phyloP scores from a whole-genome alignment of 37 sponge, comb jelly and placozoan genomes.

The Axinella damicornis region DNA sequence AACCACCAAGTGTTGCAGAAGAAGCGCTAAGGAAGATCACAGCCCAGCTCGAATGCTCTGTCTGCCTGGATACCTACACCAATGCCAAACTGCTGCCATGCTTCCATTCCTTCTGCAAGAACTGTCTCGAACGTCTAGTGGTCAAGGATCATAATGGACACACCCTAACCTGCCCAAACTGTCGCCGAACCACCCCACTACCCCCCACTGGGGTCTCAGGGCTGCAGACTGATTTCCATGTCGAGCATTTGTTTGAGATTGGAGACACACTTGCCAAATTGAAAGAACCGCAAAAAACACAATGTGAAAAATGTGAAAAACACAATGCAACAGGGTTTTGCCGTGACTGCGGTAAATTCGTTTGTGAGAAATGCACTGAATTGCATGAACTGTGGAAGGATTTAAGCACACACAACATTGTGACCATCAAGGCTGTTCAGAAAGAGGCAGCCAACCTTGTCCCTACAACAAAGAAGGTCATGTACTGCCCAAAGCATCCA shows the following conservation, averaged over 20 bases:
- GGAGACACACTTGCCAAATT: not conserved
- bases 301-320: slow-evolving; percentile 22
- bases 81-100: slow-evolving; percentile 7
- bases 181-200: not conserved
- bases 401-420: slow-evolving; percentile 6
- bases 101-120: slow-evolving; percentile 4
- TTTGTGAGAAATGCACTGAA: slow-evolving; percentile 13
- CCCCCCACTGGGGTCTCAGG: not conserved
- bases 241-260: slow-evolving; percentile 26
- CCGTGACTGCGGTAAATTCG: slow-evolving; percentile 11
- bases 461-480: not conserved
- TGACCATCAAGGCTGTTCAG: not conserved
- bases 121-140: not conserved
- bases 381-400: slow-evolving; percentile 28
- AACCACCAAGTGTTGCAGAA: not conserved
- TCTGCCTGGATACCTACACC: not conserved
- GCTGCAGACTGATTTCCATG: slow-evolving; percentile 3
- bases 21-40: not conserved
- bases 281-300: not conserved
- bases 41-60: not conserved
- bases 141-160: not conserved
- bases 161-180: slow-evolving; percentile 11
- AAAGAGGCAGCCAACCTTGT: not conserved
- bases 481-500: not conserved
- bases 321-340: not conserved